These are phyloP conservation scores for Apodemia mormo DNA, from an alignment of 2,888 invertebrate species.

Conservation along the genomic window DNA sequence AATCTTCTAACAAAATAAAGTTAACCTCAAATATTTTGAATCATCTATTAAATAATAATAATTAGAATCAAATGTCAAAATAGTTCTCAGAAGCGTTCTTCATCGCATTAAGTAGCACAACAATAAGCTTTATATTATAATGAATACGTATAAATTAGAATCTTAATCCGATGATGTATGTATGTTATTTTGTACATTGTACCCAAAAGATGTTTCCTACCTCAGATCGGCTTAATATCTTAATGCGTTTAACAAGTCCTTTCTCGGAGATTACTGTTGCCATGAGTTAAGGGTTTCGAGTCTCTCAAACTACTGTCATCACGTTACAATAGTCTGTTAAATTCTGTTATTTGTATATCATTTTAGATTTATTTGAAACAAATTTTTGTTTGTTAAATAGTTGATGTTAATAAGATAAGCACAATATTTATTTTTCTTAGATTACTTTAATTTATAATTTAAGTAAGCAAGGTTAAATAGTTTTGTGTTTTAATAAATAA, in stretches of 20 bases:
- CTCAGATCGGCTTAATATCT: slow-evolving; percentile 61
- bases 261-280: slow-evolving; percentile 39
- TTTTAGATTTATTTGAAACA: not conserved
- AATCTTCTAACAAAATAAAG: not conserved
- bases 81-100: slow-evolving; percentile 58
- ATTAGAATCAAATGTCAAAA: slow-evolving; percentile 76
- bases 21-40: not conserved
- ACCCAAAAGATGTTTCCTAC: slow-evolving; percentile 56
- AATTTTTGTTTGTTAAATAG: not conserved
- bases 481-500: too few relatives aligned
- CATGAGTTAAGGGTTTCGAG: slow-evolving; percentile 17
- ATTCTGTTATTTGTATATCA: not conserved
- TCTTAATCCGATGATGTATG: slow-evolving; percentile 74
- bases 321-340: slow-evolving; percentile 18
- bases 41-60: slow-evolving; percentile 63
- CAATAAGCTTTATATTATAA: slow-evolving; percentile 61
- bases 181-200: slow-evolving; percentile 59
- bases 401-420: too few relatives aligned
- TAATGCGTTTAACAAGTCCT: slow-evolving; percentile 66
- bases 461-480: too few relatives aligned
- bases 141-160: slow-evolving; percentile 70
- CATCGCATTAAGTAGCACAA: slow-evolving; percentile 63
- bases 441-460: too few relatives aligned
- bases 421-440: too few relatives aligned
- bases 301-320: slow-evolving; percentile 21